Percentiles rank a stretch among this genome's conserved stretches.
Evolutionary conservation across 2,888 invertebrate species (phyloP).

Genomic region (Celastrina argiolus): DNA sequence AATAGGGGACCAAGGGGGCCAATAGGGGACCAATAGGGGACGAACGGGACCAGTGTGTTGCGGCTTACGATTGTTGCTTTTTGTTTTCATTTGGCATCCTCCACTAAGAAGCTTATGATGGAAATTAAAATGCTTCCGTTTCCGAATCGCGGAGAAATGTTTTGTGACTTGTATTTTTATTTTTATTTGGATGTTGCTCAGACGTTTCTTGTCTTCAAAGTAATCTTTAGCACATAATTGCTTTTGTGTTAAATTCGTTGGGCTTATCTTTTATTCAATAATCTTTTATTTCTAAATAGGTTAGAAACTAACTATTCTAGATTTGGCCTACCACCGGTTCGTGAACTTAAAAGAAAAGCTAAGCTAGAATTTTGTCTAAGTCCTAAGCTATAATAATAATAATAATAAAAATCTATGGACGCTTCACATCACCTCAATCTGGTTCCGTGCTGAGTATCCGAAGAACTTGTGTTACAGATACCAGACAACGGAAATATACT

Average conservation of each 20-base stretch:
- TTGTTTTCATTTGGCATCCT: constrained; percentile 15
- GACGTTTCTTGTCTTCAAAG: background rate
- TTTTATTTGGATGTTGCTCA: background rate
- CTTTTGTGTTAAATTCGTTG: background rate
- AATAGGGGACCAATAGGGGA: background rate
- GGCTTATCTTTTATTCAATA: too few species aligned
- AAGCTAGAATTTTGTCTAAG: too few species aligned
- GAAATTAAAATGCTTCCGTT: constrained; percentile 17
- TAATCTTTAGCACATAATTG: background rate
- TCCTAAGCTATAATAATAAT: too few species aligned
- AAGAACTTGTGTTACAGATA: too few species aligned
- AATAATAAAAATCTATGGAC: too few species aligned
- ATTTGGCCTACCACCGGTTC: too few species aligned
- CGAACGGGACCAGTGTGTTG: background rate
- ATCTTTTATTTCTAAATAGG: too few species aligned
- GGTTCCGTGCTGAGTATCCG: too few species aligned
- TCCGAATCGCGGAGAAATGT: background rate
- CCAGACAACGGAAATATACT: too few species aligned
- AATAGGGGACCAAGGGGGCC: constrained; percentile 46
- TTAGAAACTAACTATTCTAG: too few species aligned
- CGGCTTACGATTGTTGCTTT: constrained; percentile 1
- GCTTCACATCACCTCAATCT: too few species aligned
- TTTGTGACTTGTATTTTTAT: background rate
- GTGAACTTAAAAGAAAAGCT: too few species aligned
- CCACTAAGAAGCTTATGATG: constrained; percentile 16